Percentiles rank a stretch among this genome's conserved stretches.
Conservation (phyloP, 2,797 vertebrate genomes). For the Simalia tracyae region DNA sequence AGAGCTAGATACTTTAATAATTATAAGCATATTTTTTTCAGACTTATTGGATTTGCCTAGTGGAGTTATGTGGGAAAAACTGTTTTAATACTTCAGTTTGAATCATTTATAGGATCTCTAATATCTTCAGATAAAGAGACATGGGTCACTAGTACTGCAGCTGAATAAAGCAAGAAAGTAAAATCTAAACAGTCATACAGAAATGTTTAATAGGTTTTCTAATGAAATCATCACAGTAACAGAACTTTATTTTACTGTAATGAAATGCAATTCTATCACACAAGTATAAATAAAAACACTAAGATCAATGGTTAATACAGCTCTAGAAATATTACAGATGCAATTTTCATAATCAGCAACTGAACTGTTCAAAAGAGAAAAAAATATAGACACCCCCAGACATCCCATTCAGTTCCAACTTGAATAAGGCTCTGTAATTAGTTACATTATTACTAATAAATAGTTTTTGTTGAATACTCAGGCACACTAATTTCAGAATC, state of each 20-base stretch:
- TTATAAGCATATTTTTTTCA: background rate
- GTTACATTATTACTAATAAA: slow-evolving; percentile 9
- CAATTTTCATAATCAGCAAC: slow-evolving; percentile 78
- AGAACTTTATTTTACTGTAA: slow-evolving; percentile 79
- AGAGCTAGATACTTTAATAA: background rate
- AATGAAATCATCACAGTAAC: slow-evolving; percentile 88
- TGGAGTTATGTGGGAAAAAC: background rate
- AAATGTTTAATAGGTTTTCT: slow-evolving; percentile 76
- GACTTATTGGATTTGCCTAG: background rate
- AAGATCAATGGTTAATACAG: slow-evolving; percentile 85
- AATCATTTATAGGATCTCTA: background rate
- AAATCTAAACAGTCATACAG: slow-evolving; percentile 69
- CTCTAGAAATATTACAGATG: slow-evolving; percentile 83
- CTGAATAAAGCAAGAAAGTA: slow-evolving; percentile 44
- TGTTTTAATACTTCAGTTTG: background rate
- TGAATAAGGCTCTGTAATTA: slow-evolving; percentile 67
- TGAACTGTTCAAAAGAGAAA: slow-evolving; percentile 66
- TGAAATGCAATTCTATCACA: slow-evolving; percentile 86
- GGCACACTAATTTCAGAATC: slow-evolving; percentile 53
- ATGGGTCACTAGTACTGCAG: background rate
- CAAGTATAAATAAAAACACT: slow-evolving; percentile 88
- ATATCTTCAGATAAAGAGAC: background rate
- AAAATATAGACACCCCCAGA: slow-evolving; percentile 65
- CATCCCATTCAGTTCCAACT: slow-evolving; percentile 47
- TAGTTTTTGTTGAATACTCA: slow-evolving; percentile 52